Evolutionary conservation across 2,113 vertebrate genomes (phyloP).

Genomic region (Cyanistes caeruleus): DNA sequence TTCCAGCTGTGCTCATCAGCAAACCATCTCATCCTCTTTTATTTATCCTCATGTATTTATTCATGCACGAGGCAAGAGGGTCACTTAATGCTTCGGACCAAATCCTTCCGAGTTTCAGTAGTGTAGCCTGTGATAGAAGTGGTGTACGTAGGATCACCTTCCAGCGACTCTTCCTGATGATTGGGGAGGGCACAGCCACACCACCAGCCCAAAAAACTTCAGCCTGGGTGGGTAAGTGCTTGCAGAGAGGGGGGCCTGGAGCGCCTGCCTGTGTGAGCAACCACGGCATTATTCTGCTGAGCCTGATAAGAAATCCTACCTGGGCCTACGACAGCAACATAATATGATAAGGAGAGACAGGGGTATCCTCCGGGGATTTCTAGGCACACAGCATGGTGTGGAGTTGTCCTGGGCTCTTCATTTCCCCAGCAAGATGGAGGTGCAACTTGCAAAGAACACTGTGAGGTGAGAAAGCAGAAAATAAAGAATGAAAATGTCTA

Average conservation of each 20-base stretch:
- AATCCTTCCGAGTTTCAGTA: background rate
- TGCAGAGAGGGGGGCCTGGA: background rate
- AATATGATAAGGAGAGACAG: background rate
- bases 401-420: background rate
- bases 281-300: background rate
- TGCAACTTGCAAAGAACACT: background rate
- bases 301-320: background rate
- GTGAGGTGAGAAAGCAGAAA: background rate
- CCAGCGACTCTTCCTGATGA: background rate
- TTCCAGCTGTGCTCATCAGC: background rate
- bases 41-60: background rate
- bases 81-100: background rate
- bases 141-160: background rate
- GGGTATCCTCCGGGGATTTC: background rate
- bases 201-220: accelerated
- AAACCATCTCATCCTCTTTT: background rate
- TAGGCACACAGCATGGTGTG: background rate
- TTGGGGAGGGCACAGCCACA: background rate
- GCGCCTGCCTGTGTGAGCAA: background rate
- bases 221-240: background rate
- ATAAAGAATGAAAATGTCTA: background rate
- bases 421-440: background rate
- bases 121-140: background rate
- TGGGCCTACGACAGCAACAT: background rate
- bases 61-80: background rate